Evolutionary conservation across 1,140 invertebrate species (phyloP).

Genomic region (Cotesia vestalis): DNA sequence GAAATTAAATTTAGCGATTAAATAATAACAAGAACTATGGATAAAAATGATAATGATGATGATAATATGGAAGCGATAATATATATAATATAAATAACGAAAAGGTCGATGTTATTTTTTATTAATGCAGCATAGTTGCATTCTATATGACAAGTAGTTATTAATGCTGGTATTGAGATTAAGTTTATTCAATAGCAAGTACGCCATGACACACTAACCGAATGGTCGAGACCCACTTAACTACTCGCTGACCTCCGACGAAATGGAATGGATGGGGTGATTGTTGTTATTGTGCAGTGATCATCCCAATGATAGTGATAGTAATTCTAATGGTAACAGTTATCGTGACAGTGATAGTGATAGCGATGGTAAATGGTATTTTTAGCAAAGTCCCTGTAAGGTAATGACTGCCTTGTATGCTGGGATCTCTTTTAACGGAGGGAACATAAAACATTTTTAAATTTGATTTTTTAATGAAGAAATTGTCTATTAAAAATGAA

Average conservation of each 20-base stretch:
- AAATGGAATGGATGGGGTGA: conserved; percentile 63
- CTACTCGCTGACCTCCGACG: conserved; percentile 63
- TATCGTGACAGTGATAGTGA: conserved; percentile 13
- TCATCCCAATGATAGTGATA: neutral
- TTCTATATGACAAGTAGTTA: conserved; percentile 12
- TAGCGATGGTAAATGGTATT: neutral
- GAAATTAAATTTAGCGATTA: too few relatives aligned
- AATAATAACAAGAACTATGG: too few relatives aligned
- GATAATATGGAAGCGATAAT: too few relatives aligned
- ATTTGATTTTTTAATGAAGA: too few relatives aligned
- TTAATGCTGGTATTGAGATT: conserved; percentile 58
- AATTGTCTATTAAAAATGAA: too few relatives aligned
- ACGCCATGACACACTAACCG: conserved; percentile 67
- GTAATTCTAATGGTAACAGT: conserved; percentile 29
- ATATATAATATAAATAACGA: conserved; percentile 3
- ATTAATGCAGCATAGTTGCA: neutral
- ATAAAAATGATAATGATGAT: too few relatives aligned
- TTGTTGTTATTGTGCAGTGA: conserved; percentile 36
- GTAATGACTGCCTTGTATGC: too few relatives aligned
- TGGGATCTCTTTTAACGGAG: too few relatives aligned
- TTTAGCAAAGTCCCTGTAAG: too few relatives aligned
- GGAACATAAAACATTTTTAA: too few relatives aligned
- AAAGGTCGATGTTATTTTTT: conserved; percentile 9
- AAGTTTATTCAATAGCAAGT: conserved; percentile 58
- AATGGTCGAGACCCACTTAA: conserved; percentile 69